phyloP scores from a whole-genome alignment of 1,140 invertebrate species.

The Drosophila sproati region DNA sequence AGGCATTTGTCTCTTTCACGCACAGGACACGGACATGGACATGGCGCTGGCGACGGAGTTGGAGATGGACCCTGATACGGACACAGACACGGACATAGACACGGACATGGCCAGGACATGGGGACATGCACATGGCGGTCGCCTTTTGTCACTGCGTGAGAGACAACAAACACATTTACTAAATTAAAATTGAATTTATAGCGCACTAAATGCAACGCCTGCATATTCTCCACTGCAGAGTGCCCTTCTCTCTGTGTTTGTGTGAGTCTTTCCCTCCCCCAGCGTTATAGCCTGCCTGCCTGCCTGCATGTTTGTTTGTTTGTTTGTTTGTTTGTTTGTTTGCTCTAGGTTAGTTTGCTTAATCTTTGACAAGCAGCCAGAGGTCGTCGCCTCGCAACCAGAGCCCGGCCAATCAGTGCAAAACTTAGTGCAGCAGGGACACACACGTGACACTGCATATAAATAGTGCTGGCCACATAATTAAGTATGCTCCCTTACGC shows the following conservation, averaged over 20 bases:
- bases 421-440: slow-evolving; percentile 34
- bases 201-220: slow-evolving; percentile 78
- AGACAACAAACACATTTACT: slow-evolving; percentile 76
- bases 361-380: slow-evolving; percentile 81
- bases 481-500: neutral
- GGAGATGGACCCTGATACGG: neutral
- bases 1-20: slow-evolving; percentile 78
- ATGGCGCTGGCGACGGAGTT: neutral
- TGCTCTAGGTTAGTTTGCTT: slow-evolving; percentile 73
- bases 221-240: slow-evolving; percentile 55
- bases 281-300: too few relatives aligned
- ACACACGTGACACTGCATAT: neutral
- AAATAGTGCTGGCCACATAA: neutral
- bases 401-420: slow-evolving; percentile 54
- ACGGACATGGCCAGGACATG: slow-evolving; percentile 24
- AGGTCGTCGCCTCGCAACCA: slow-evolving; percentile 60
- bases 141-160: slow-evolving; percentile 51
- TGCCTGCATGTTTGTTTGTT: neutral
- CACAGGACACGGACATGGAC: slow-evolving; percentile 41
- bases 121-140: slow-evolving; percentile 40
- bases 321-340: slow-evolving; percentile 59
- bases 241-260: slow-evolving; percentile 40
- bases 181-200: slow-evolving; percentile 83
- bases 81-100: slow-evolving; percentile 6
- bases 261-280: neutral